Conservation (phyloP, 2,888 invertebrate genomes). For the Acholoe squamosa region DNA sequence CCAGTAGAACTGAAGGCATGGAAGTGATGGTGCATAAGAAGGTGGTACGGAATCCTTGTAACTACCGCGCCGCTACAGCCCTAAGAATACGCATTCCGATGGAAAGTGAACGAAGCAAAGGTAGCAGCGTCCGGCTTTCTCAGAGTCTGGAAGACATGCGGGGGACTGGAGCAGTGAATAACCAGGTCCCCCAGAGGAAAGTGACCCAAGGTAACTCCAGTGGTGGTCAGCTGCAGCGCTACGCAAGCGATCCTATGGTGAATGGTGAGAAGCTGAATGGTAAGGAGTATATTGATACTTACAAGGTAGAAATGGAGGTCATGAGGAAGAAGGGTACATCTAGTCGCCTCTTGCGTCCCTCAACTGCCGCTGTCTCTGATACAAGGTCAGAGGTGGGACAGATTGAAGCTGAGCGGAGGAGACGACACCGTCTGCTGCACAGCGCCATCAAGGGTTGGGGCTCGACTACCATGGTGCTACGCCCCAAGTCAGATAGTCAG, state of each 20-base stretch:
- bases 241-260: constrained; percentile 20
- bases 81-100: constrained; percentile 22
- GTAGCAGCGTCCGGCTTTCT: background rate
- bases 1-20: too few relatives aligned
- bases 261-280: background rate
- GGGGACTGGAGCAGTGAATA: background rate
- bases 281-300: constrained; percentile 36
- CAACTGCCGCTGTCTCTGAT: background rate
- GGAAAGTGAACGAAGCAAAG: background rate
- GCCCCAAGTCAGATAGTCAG: background rate
- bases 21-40: constrained; percentile 31
- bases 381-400: background rate
- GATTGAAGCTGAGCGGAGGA: background rate
- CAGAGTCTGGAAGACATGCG: constrained; percentile 13
- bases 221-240: background rate
- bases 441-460: constrained; percentile 53
- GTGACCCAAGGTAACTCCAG: background rate
- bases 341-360: background rate
- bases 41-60: background rate
- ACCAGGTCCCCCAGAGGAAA: background rate
- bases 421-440: constrained; percentile 4
- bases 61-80: constrained; percentile 24
- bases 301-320: constrained; percentile 38
- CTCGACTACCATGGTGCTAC: constrained; percentile 10
- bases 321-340: background rate